Conservation (phyloP, 2,888 invertebrate species). For the Hirtodrosophila duncani region DNA sequence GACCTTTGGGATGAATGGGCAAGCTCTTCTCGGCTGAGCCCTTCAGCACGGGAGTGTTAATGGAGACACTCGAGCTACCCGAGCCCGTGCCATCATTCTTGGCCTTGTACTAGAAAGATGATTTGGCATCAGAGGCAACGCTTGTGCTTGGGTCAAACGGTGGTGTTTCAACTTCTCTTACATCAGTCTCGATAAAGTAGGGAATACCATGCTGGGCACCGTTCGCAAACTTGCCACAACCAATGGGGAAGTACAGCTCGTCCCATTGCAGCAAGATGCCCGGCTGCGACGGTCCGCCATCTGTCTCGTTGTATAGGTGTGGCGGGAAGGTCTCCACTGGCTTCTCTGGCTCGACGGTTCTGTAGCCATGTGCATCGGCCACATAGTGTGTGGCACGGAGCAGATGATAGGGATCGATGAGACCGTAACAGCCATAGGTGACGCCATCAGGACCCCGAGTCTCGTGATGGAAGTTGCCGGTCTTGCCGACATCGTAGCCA, state of each 20-base stretch:
- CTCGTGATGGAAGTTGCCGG: constrained; percentile 89
- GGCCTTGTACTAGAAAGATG: constrained; percentile 48
- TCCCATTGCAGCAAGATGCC: constrained; percentile 83
- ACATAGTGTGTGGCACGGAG: constrained; percentile 86
- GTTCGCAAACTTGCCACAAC: constrained; percentile 81
- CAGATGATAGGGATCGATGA: constrained; percentile 84
- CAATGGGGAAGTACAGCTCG: constrained; percentile 85
- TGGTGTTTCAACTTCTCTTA: constrained; percentile 41
- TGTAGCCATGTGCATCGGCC: constrained; percentile 87
- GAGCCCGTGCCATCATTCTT: constrained; percentile 25
- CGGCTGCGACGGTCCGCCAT: constrained; percentile 68
- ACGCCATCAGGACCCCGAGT: constrained; percentile 86
- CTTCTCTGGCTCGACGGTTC: constrained; percentile 85
- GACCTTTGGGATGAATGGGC: constrained; percentile 45
- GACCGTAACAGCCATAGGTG: constrained; percentile 89
- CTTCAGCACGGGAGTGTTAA: constrained; percentile 36
- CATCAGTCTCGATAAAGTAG: constrained; percentile 60
- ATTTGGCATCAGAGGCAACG: background rate
- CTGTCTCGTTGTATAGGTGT: constrained; percentile 55
- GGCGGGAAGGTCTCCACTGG: constrained; percentile 82
- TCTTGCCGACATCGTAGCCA: constrained; percentile 87
- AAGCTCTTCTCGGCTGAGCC: constrained; percentile 62
- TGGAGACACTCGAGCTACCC: constrained; percentile 12
- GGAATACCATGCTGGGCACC: constrained; percentile 75
- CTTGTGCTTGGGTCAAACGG: no score